These are phyloP conservation scores for Calliphora vomitoria DNA, from an alignment of 2,888 invertebrate species.

Conservation along the genomic window DNA sequence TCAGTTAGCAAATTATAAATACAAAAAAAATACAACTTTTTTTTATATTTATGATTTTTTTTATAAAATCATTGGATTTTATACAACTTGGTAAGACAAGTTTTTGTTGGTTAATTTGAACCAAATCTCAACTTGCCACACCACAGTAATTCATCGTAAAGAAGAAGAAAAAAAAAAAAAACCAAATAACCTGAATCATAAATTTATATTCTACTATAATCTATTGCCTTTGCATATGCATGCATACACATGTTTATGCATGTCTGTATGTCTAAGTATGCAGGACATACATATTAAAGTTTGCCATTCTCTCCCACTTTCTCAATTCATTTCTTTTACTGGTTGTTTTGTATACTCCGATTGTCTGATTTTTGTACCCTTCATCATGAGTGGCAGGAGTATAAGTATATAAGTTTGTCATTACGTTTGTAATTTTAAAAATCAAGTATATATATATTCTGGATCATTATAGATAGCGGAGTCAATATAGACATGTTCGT, in stretches of 20 bases:
- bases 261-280: conserved; percentile 2
- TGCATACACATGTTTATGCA: background rate
- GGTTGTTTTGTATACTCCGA: conserved; percentile 7
- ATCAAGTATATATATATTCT: no score
- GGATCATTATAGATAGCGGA: no score
- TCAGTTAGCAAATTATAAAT: no score
- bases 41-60: no score
- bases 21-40: no score
- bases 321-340: conserved; percentile 16
- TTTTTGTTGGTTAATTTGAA: no score
- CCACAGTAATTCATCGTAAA: conserved; percentile 3
- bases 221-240: conserved; percentile 48
- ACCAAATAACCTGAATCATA: conserved; percentile 38
- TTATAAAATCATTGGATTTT: no score
- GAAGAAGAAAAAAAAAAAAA: background rate
- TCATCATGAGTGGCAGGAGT: no score
- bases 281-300: conserved; percentile 50
- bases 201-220: conserved; percentile 50
- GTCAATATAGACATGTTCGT: no score
- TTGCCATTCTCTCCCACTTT: conserved; percentile 14
- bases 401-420: no score
- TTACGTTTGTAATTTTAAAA: no score
- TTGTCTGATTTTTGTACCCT: background rate
- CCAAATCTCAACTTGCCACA: background rate
- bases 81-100: no score